phyloP scores from a whole-genome alignment of 1,140 invertebrate species.

The Calycopis cecrops region DNA sequence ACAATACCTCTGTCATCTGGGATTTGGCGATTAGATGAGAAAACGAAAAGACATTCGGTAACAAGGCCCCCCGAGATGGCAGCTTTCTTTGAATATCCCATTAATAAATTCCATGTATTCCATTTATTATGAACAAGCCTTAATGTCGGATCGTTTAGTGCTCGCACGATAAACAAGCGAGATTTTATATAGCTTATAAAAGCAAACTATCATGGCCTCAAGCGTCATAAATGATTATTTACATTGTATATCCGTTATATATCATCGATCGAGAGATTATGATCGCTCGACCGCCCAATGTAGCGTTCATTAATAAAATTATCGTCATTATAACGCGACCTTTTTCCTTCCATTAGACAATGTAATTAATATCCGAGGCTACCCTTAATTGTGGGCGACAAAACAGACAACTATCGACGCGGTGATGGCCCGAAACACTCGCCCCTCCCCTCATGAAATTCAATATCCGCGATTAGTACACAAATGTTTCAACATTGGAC shows the following conservation, averaged over 20 bases:
- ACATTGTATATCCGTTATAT: no score
- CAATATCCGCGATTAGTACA: constrained; percentile 32
- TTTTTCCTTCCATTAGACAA: constrained; percentile 50
- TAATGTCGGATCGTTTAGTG: no score
- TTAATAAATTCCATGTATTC: constrained; percentile 1
- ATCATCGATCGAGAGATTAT: background rate
- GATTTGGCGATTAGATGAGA: constrained; percentile 10
- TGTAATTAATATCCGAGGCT: constrained; percentile 65
- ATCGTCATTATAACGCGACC: background rate
- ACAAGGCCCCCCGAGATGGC: background rate
- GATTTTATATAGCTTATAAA: no score
- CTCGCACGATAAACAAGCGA: no score
- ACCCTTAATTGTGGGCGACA: constrained; percentile 55
- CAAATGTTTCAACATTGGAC: constrained; percentile 37
- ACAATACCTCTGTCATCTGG: constrained; percentile 11
- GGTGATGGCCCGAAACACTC: constrained; percentile 46
- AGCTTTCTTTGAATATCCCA: constrained; percentile 8
- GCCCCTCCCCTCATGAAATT: constrained; percentile 24
- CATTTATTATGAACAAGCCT: no score
- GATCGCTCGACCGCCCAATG: background rate
- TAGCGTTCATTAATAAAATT: constrained; percentile 1
- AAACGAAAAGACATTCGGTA: constrained; percentile 10
- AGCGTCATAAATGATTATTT: background rate
- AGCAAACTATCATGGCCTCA: background rate
- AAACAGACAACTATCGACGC: constrained; percentile 35